A percentile compares a stretch with the other conserved stretches of the same genome.
These are phyloP conservation scores for Pteronotus mesoamericanus DNA, from an alignment of 2,797 vertebrate species.

Conservation along the genomic window DNA sequence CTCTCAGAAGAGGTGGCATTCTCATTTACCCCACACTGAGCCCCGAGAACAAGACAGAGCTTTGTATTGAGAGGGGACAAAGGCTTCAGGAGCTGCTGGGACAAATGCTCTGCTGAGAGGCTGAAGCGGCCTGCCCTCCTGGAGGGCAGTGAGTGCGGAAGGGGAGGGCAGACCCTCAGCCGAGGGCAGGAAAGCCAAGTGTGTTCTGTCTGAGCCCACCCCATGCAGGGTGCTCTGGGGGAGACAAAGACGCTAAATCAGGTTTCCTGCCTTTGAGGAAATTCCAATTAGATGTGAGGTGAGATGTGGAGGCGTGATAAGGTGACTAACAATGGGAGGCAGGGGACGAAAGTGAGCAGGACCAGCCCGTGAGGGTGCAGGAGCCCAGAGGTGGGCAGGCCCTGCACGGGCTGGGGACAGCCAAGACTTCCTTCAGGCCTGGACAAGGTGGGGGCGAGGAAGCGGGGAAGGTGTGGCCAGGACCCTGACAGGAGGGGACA, in stretches of 20 bases:
- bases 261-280: slow-evolving; percentile 51
- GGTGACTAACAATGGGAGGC: not conserved
- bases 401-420: not conserved
- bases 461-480: fast-evolving
- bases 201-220: not conserved
- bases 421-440: not conserved
- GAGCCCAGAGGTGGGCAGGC: not conserved
- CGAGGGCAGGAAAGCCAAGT: not conserved
- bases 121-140: not conserved
- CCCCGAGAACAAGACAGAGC: not conserved
- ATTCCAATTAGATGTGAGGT: not conserved
- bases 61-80: fast-evolving
- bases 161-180: not conserved
- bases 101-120: not conserved
- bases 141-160: fast-evolving
- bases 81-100: not conserved
- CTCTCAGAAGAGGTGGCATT: not conserved
- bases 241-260: not conserved
- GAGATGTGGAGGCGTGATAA: not conserved
- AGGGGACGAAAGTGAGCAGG: not conserved
- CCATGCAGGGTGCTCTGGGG: not conserved
- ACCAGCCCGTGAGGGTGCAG: not conserved
- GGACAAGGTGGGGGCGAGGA: not conserved
- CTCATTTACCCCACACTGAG: fast-evolving
- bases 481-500: not conserved